phyloP scores from a whole-genome alignment of 2,888 invertebrate species.

The Argynnis bischoffii region DNA sequence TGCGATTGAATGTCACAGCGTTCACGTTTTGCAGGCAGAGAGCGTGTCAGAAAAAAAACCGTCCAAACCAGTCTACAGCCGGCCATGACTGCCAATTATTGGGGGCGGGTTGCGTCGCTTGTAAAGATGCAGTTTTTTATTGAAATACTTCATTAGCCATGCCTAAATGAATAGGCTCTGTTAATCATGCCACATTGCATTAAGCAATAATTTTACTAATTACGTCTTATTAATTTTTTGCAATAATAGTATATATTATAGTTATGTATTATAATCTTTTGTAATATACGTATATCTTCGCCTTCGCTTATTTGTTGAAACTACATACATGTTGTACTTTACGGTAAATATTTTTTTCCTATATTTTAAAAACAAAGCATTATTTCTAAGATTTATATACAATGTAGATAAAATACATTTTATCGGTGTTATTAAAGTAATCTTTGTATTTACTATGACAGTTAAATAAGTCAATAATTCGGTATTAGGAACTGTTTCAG shows the following conservation, averaged over 20 bases:
- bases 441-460: too few relatives aligned
- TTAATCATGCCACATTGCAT: background rate
- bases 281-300: too few relatives aligned
- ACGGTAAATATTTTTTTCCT: too few relatives aligned
- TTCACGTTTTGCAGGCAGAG: conserved; percentile 26
- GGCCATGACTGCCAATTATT: conserved; percentile 64
- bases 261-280: too few relatives aligned
- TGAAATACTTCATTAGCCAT: conserved; percentile 23
- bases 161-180: conserved; percentile 14
- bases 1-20: conserved; percentile 33
- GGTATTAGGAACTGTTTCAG: too few relatives aligned
- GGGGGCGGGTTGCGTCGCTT: conserved; percentile 48
- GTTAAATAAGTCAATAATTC: too few relatives aligned
- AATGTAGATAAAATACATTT: too few relatives aligned
- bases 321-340: too few relatives aligned
- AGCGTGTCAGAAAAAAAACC: conserved; percentile 29
- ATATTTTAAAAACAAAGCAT: too few relatives aligned
- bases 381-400: too few relatives aligned
- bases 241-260: background rate
- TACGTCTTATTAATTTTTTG: background rate
- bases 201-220: background rate
- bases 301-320: too few relatives aligned
- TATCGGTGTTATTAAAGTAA: too few relatives aligned
- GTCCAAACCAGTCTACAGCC: conserved; percentile 20
- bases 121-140: conserved; percentile 19